Evolutionary conservation across 1,140 invertebrate species (phyloP).

Genomic region (Spodoptera frugiperda): DNA sequence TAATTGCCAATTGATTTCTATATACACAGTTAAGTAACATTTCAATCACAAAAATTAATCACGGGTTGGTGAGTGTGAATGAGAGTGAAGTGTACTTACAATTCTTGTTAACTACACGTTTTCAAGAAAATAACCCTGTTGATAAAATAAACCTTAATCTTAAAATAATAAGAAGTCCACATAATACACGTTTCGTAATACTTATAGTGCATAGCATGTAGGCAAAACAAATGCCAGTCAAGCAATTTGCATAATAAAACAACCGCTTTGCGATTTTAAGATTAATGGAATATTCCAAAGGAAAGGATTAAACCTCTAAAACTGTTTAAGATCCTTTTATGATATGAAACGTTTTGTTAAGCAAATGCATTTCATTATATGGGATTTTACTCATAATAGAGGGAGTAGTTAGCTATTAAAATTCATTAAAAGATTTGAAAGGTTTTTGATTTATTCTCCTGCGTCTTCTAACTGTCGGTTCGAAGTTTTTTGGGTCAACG

Average conservation of each 20-base stretch:
- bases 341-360: conserved; percentile 8
- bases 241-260: conserved; percentile 29
- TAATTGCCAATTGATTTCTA: too few species aligned
- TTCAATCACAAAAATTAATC: too few species aligned
- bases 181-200: neutral
- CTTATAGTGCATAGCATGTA: conserved; percentile 14
- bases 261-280: conserved; percentile 7
- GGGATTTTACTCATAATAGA: conserved; percentile 1
- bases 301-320: conserved; percentile 2
- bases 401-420: neutral
- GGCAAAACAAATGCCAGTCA: conserved; percentile 16
- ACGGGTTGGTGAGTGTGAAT: too few species aligned
- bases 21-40: too few species aligned
- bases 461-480: too few species aligned
- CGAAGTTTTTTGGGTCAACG: too few species aligned
- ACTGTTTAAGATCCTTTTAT: neutral
- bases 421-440: neutral
- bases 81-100: neutral
- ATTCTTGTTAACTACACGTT: neutral
- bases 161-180: neutral
- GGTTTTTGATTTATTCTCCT: neutral
- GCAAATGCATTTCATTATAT: neutral
- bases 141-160: neutral
- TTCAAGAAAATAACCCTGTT: neutral
- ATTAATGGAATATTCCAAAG: conserved; percentile 15